Conservation (phyloP, 1,140 invertebrate genomes). For the Meloidogyne hapla region DNA sequence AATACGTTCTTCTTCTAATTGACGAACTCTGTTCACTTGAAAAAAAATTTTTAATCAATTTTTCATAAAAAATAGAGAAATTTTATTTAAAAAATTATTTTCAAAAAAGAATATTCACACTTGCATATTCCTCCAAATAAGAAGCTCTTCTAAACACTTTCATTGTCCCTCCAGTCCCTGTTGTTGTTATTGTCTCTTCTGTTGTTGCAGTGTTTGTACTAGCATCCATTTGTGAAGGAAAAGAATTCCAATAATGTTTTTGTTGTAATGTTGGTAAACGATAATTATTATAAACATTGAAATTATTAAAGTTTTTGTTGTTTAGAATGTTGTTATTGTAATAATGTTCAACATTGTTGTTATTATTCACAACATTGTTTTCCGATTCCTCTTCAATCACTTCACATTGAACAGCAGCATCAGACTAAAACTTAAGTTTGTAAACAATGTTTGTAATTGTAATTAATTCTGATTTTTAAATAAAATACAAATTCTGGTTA, state of each 20-base stretch:
- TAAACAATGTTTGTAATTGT: too few relatives aligned
- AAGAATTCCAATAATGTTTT: slow-evolving; percentile 7
- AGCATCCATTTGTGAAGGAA: slow-evolving; percentile 23
- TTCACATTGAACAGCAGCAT: background rate
- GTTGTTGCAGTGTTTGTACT: slow-evolving; percentile 27
- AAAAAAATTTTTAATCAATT: background rate
- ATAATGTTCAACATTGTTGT: background rate
- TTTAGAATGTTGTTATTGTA: background rate
- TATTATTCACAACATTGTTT: background rate
- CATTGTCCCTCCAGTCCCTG: slow-evolving; percentile 19
- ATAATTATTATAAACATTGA: background rate
- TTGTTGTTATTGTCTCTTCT: slow-evolving; percentile 12
- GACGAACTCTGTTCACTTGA: background rate
- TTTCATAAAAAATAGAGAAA: too few relatives aligned
- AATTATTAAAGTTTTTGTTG: background rate
- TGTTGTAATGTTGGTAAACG: background rate
- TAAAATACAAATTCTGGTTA: too few relatives aligned
- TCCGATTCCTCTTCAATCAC: background rate
- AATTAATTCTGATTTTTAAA: too few relatives aligned
- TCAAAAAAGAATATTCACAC: background rate
- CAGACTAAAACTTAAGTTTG: background rate
- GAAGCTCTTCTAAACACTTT: slow-evolving; percentile 17
- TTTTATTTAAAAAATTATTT: too few relatives aligned
- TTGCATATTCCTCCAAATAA: slow-evolving; percentile 23
- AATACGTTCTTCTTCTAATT: background rate